Evolutionary conservation across 2,797 vertebrate genomes (phyloP), one percentile per base, ranked within the genome.

Genomic region (Mastacembelus armatus): DNA sequence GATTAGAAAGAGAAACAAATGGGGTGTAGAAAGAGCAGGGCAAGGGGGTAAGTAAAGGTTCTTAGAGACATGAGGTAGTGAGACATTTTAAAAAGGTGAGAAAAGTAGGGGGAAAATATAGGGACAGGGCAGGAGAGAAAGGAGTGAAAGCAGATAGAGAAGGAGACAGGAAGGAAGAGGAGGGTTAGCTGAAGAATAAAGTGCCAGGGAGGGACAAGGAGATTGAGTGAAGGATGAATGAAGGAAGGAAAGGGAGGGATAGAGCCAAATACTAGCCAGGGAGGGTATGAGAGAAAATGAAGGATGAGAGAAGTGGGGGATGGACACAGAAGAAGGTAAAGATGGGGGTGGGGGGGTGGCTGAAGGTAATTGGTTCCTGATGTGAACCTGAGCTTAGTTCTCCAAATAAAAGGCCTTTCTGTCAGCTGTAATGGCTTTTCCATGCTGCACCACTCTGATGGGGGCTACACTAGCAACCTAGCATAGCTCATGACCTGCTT

Each of bases 281-380:
- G 36, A 51, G 27, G 8, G 39, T 30, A 39, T 22, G 62, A 51
- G 21, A 45, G 42, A 54, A 36, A 48, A 22, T 39, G 40, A 39
- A 10, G 35, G 44, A 29, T 18, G 52, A 30, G 40, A 63, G 40
- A 36, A 21, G 49, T 40, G 71, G 71, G 66, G 62, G 82, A 48
- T 68, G 74, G 72, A 74, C 39, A 32, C 8, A 74, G 48, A 56
- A 22, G 64, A 72, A 75, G 66, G 74, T 55, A 69, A 56, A 54
- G 42, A 74, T 62, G 52, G 58, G 66, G 43, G 74, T 58, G 59
- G 68, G 51, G 57, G 57, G 64, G 78, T 57, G 78, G 78, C 77
- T 78, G 65, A 32, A 82, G 56, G 66, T 93, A 94, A 95, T 94
- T 91, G 91, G 81, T 94, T 94, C 93, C 92, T 91, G 71, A 94